Percentiles rank a stretch among this genome's conserved stretches.
phyloP scores from a whole-genome alignment of 1,140 invertebrate species.

The Nylanderia fulva region DNA sequence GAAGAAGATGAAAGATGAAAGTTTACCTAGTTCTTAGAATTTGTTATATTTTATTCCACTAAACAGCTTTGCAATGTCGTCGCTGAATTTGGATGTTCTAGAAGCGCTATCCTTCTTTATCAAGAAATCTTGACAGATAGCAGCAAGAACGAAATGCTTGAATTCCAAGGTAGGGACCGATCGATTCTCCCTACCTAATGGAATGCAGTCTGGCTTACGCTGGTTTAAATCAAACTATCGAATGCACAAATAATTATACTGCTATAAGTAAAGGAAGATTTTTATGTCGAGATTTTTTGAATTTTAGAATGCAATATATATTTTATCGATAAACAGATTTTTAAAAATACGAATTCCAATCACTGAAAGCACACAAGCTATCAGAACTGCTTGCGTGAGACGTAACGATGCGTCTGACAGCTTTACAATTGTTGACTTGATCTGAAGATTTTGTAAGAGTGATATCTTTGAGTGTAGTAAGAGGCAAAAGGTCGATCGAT shows the following conservation, averaged over 20 bases:
- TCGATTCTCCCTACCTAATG: slow-evolving; percentile 46
- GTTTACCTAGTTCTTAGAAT: not conserved
- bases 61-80: slow-evolving; percentile 11
- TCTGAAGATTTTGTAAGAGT: not conserved
- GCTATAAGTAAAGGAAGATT: not conserved
- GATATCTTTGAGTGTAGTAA: not conserved
- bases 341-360: not conserved
- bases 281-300: not conserved
- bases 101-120: slow-evolving; percentile 36
- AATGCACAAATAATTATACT: not conserved
- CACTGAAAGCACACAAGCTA: not conserved
- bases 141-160: not conserved
- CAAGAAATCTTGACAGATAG: slow-evolving; percentile 48
- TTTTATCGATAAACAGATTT: not conserved
- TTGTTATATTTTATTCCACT: slow-evolving; percentile 20
- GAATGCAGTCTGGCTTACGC: slow-evolving; percentile 27
- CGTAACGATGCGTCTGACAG: not conserved
- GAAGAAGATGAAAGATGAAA: slow-evolving; percentile 24
- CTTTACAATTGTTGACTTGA: not conserved
- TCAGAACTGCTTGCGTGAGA: not conserved
- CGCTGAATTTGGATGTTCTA: slow-evolving; percentile 2
- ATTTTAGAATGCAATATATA: not conserved
- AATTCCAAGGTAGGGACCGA: slow-evolving; percentile 36
- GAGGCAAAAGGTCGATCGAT: slow-evolving; percentile 67
- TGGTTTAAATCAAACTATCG: not conserved